Conservation (phyloP, 2,797 vertebrate genomes). For the Chiroxiphia lanceolata region DNA sequence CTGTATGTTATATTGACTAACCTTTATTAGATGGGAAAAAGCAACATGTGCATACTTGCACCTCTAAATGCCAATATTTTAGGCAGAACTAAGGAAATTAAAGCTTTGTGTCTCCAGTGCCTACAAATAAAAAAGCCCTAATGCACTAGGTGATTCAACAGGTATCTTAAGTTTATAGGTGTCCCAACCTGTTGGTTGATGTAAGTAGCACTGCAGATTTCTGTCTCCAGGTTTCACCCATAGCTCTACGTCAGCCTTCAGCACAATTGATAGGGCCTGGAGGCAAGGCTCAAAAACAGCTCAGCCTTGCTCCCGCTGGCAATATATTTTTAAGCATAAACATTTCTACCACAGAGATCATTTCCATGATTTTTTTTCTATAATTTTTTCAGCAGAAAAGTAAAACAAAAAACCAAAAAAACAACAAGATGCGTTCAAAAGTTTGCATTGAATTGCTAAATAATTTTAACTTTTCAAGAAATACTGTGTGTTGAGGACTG, state of each 20-base stretch:
- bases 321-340: neutral
- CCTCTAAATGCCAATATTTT: neutral
- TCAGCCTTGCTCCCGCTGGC: neutral
- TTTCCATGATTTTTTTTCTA: neutral
- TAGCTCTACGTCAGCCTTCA: neutral
- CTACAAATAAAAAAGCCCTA: neutral
- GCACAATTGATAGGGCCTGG: neutral
- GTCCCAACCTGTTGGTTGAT: neutral
- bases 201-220: neutral
- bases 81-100: neutral
- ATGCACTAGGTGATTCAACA: neutral
- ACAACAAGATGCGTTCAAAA: neutral
- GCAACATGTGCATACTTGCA: neutral
- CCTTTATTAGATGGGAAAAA: neutral
- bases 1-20: neutral
- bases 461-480: neutral
- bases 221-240: neutral
- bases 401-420: too few relatives aligned
- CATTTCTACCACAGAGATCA: neutral
- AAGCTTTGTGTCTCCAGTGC: neutral
- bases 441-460: neutral
- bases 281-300: neutral
- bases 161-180: neutral
- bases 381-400: neutral
- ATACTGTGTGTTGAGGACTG: neutral